These are phyloP conservation scores for Triops longicaudatus DNA, from an alignment of 1,140 invertebrate species.

Conservation along the genomic window DNA sequence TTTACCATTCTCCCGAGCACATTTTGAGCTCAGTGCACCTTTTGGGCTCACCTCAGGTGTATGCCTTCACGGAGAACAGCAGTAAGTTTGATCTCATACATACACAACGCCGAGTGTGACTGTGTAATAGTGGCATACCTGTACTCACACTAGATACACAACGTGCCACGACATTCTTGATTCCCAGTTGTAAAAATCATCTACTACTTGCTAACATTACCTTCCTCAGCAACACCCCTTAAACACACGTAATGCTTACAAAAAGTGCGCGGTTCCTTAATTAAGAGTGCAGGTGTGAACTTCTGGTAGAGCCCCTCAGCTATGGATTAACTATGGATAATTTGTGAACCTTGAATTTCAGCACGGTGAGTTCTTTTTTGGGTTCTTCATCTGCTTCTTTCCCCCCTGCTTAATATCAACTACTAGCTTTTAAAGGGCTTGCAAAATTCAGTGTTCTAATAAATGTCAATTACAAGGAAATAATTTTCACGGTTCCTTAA, in stretches of 20 bases:
- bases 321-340: constrained; percentile 15
- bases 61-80: background rate
- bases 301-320: background rate
- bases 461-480: background rate
- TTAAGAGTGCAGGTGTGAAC: background rate
- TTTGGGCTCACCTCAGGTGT: constrained; percentile 14
- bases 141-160: background rate
- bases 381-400: background rate
- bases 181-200: background rate
- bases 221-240: background rate
- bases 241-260: background rate
- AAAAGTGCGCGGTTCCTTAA: background rate
- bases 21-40: constrained; percentile 10
- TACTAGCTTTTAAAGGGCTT: background rate
- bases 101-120: background rate
- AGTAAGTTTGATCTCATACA: background rate
- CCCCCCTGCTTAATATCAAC: background rate
- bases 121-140: background rate
- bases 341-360: background rate
- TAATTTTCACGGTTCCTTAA: background rate
- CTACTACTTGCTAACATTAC: background rate
- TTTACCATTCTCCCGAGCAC: constrained; percentile 11
- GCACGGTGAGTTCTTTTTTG: background rate
- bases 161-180: background rate
- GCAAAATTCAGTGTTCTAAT: background rate